These are phyloP conservation scores for Alitta virens DNA, from an alignment of 2,888 invertebrate genomes.

Conservation along the genomic window DNA sequence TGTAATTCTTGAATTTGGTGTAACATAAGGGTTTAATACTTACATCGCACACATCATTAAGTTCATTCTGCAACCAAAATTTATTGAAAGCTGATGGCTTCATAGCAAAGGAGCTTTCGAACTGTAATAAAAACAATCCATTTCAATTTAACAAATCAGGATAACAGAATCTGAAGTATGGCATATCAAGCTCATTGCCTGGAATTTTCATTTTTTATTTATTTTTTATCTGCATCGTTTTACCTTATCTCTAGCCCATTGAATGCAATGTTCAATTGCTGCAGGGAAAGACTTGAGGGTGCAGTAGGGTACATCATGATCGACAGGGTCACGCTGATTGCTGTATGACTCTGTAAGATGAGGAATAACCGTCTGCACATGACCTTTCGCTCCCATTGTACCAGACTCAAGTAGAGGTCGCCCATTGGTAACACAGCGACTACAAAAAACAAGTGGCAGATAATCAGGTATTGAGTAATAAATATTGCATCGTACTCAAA, in stretches of 20 bases:
- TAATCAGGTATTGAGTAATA: too few relatives aligned
- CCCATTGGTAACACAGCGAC: slow-evolving; percentile 55
- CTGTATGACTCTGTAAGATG: slow-evolving; percentile 57
- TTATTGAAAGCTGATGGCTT: slow-evolving; percentile 53
- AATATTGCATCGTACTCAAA: too few relatives aligned
- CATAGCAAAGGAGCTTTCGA: slow-evolving; percentile 54
- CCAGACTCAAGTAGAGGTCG: slow-evolving; percentile 56
- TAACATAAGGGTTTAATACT: not conserved
- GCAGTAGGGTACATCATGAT: slow-evolving; percentile 56
- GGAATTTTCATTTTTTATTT: too few relatives aligned
- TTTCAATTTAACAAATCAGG: too few relatives aligned
- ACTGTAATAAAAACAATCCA: slow-evolving; percentile 38
- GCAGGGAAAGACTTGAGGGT: slow-evolving; percentile 59
- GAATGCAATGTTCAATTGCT: slow-evolving; percentile 58
- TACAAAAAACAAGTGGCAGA: too few relatives aligned
- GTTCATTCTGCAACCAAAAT: slow-evolving; percentile 34
- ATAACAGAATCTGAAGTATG: too few relatives aligned
- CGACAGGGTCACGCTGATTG: slow-evolving; percentile 53
- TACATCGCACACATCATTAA: not conserved
- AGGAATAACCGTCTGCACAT: slow-evolving; percentile 57
- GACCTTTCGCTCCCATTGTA: slow-evolving; percentile 58
- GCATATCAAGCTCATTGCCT: too few relatives aligned
- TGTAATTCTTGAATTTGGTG: not conserved
- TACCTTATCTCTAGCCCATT: slow-evolving; percentile 59
- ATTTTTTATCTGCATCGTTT: not conserved